Percentiles rank a stretch among this genome's conserved stretches.
Evolutionary conservation across 1,140 invertebrate species (phyloP).

Genomic region (Ceratosolen fusciceps): DNA sequence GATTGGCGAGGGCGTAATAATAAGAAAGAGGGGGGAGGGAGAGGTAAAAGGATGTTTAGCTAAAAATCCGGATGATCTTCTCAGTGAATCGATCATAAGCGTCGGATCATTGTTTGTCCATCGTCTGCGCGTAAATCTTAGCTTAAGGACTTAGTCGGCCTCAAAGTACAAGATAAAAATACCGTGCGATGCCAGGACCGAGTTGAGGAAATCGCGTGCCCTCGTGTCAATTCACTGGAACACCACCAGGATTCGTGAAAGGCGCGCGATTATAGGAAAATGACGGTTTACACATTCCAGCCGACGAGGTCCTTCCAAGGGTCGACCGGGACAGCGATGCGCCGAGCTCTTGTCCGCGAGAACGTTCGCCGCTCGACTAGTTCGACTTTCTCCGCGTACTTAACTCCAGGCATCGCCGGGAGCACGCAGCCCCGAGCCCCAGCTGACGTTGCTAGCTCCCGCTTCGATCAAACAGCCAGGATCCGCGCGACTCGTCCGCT

Average conservation of each 20-base stretch:
- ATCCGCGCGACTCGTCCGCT: no score
- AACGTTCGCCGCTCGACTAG: not conserved
- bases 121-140: no score
- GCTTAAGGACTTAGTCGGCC: no score
- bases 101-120: no score
- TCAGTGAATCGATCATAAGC: not conserved
- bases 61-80: not conserved
- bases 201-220: not conserved
- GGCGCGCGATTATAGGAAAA: not conserved
- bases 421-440: not conserved
- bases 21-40: no score
- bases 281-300: constrained; percentile 12
- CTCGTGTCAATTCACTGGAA: not conserved
- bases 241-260: not conserved
- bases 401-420: not conserved
- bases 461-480: constrained; percentile 15
- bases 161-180: no score
- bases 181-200: no score
- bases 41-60: no score
- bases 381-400: not conserved
- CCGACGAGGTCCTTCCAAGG: not conserved
- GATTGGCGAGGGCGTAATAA: no score
- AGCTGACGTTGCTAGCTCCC: no score
- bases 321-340: not conserved
- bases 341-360: not conserved